These are phyloP conservation scores for Mastomys coucha DNA, from an alignment of 2,113 vertebrate genomes.

Conservation along the genomic window DNA sequence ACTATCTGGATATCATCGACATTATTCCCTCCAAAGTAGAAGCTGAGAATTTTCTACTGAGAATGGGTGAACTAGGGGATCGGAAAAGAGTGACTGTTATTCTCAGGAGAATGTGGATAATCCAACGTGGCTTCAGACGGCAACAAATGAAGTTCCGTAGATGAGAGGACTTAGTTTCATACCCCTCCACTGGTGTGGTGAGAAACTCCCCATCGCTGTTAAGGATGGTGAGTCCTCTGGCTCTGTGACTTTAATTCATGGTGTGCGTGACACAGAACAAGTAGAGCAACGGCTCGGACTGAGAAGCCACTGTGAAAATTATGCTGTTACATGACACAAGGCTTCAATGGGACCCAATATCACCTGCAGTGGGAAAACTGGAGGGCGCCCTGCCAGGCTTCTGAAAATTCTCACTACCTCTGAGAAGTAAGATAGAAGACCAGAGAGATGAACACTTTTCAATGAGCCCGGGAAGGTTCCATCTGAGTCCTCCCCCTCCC, in stretches of 20 bases:
- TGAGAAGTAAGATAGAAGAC: not conserved
- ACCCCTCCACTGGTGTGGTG: not conserved
- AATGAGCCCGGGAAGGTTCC: not conserved
- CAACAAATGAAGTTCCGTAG: not conserved
- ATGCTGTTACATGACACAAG: not conserved
- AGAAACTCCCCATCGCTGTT: not conserved
- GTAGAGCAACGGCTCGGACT: not conserved
- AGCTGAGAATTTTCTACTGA: conserved; percentile 12
- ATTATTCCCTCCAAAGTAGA: conserved; percentile 34
- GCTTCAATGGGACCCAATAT: not conserved
- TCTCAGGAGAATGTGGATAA: not conserved
- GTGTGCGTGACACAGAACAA: not conserved
- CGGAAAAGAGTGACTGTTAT: not conserved
- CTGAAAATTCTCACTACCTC: conserved; percentile 6
- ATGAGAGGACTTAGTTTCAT: conserved; percentile 19
- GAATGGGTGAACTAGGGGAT: not conserved
- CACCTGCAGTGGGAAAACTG: not conserved
- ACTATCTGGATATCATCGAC: not conserved
- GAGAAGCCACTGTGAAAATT: not conserved
- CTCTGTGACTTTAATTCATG: not conserved
- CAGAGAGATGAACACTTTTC: not conserved
- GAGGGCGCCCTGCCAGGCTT: not conserved
- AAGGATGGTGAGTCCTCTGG: not conserved
- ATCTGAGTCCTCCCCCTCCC: not conserved
- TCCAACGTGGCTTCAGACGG: conserved; percentile 10